A percentile compares a stretch with the other conserved stretches of the same genome.
Evolutionary conservation across 2,797 vertebrate genomes (phyloP).

Genomic region (Megalops cyprinoides): DNA sequence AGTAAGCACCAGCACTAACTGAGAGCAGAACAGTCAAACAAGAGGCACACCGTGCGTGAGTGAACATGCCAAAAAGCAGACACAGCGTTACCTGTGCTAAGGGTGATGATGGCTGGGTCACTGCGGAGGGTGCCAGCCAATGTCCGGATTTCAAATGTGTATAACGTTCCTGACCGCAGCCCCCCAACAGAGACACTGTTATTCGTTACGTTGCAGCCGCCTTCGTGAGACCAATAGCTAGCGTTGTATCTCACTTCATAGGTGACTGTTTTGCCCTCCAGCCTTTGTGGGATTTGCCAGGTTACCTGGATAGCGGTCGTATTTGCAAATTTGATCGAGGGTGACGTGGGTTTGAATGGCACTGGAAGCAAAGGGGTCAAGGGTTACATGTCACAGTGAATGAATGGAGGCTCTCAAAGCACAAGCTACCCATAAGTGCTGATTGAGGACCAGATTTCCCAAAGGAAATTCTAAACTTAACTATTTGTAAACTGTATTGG

Average conservation of each 20-base stretch:
- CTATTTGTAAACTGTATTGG: too few relatives aligned
- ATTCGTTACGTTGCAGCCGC: rapidly evolving
- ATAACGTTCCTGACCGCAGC: constrained; percentile 53
- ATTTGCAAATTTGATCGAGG: too few relatives aligned
- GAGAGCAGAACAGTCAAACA: neutral
- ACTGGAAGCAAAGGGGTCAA: too few relatives aligned
- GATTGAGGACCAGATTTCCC: too few relatives aligned
- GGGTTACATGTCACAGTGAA: too few relatives aligned
- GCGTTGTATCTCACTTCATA: neutral
- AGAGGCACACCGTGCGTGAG: neutral
- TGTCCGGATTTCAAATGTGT: constrained; percentile 9
- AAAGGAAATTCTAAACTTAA: too few relatives aligned
- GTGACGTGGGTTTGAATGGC: constrained; percentile 39
- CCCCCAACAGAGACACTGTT: rapidly evolving
- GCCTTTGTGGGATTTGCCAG: neutral
- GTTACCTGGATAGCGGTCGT: too few relatives aligned
- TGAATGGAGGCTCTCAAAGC: too few relatives aligned
- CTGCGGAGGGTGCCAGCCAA: rapidly evolving
- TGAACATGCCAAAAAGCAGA: neutral
- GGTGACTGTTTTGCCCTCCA: rapidly evolving
- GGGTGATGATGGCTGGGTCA: rapidly evolving
- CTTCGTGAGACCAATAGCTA: neutral
- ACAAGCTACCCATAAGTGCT: too few relatives aligned
- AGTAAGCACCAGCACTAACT: neutral
- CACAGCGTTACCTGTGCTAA: constrained; percentile 52